Evolutionary conservation across 2,888 invertebrate species (phyloP).

Genomic region (Drosophila kanekoi): DNA sequence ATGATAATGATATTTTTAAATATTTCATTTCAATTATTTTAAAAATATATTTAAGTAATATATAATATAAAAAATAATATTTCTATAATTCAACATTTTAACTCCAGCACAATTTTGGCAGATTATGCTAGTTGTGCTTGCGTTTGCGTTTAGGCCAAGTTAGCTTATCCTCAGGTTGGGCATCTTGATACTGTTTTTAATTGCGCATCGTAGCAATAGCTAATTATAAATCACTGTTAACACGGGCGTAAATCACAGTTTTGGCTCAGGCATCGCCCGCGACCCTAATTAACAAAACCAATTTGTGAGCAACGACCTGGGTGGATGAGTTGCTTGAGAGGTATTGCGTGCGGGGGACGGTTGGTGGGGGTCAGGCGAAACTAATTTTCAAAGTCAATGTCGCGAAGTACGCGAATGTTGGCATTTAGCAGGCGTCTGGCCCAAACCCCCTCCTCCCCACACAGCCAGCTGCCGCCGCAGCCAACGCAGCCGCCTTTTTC

Average conservation of each 20-base stretch:
- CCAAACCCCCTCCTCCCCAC: neutral
- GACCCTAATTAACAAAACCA: conserved; percentile 43
- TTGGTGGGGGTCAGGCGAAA: conserved; percentile 34
- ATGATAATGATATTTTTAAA: no score
- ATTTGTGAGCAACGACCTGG: conserved; percentile 28
- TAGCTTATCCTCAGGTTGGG: neutral
- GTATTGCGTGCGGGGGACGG: no score
- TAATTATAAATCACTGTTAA: neutral
- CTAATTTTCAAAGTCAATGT: conserved; percentile 72
- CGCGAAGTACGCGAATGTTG: conserved; percentile 35
- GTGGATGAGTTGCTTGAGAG: neutral
- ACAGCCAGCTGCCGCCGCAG: neutral
- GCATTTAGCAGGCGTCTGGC: conserved; percentile 16
- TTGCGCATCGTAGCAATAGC: neutral
- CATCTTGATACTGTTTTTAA: neutral
- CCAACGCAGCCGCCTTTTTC: neutral
- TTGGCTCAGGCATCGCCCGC: neutral
- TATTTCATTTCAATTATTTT: no score
- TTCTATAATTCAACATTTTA: no score
- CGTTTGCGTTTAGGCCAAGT: no score
- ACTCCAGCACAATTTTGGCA: no score
- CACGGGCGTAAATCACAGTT: conserved; percentile 8
- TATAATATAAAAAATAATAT: no score
- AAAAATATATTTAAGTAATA: no score
- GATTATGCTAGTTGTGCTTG: no score